Base-by-base conservation (phyloP, 1,140 invertebrate genomes). In the Neotoxoptera formosana region DNA sequence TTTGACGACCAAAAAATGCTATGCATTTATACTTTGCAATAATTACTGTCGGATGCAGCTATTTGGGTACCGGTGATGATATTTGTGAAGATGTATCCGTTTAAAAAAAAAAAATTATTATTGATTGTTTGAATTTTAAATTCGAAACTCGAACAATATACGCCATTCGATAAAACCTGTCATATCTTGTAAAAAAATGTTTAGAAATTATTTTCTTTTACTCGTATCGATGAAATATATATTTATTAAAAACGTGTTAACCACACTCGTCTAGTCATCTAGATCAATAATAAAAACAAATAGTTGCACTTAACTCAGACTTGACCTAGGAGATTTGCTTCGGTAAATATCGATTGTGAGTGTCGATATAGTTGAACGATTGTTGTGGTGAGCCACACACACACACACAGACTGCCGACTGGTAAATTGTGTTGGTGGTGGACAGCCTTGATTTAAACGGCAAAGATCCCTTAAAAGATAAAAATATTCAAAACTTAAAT, bases 281-380 rank as follows among this genome's bases (percentile, higher is more conserved):
- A 67, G 30, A 67, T 67, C 30, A 67, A 67, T 67, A 67, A 67
- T n/a, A 53, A 53, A 84, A 36, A 20, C 45, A 87, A 87, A 47
- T n/a, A n/a, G 4, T 87, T 47, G 45, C 14, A 48, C 25, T 87
- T 47, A 87, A n/a, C 30, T 48, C 45, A 87, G 34, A 87, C 84
- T 89, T 89, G 48, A 89, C 48, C 48, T 36, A 89, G 7, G 34
- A 53, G 48, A 56, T 89, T 36, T 45, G 48, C 87, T 56, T 89
- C 48, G 36, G 36, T 89, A 53, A 89, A 56, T 89, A 89, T 25
- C n/a, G n/a, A 53, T 36, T 25, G 48, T 89, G 56, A 89, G 48
- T 89, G n/a, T 51, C 9, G 48, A 89, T 56, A 53, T 53, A 53
- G 48, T 56, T 25, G 48, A 89, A 53, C 17, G 21, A 36, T 53